A percentile compares a stretch with the other conserved stretches of the same genome.
These are phyloP conservation scores for Bungarus multicinctus DNA, from an alignment of 2,113 vertebrate genomes.

Conservation along the genomic window DNA sequence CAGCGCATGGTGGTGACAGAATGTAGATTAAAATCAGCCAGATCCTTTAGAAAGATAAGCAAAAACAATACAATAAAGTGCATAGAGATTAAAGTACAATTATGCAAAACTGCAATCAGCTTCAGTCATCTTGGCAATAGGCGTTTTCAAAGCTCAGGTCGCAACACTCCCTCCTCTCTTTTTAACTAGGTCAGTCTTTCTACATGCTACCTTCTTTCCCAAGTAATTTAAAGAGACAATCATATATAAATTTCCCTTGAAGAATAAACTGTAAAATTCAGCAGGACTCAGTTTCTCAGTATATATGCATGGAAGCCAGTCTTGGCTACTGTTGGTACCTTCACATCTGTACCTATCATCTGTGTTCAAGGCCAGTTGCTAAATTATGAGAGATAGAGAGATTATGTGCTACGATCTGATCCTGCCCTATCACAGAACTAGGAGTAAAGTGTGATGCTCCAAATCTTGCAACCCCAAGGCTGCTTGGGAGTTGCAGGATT, in stretches of 20 bases:
- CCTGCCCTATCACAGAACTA: background rate
- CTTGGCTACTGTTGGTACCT: background rate
- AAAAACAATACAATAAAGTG: background rate
- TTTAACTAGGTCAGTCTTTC: background rate
- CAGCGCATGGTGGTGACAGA: background rate
- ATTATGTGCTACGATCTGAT: background rate
- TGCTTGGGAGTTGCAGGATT: too few species aligned
- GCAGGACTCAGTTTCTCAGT: background rate
- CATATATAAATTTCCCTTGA: background rate
- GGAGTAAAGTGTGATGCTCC: background rate
- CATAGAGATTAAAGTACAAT: conserved; percentile 1
- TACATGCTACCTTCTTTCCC: background rate
- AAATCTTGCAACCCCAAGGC: background rate
- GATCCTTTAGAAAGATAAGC: background rate
- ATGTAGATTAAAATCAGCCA: background rate
- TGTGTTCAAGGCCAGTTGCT: background rate
- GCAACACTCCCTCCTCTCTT: background rate
- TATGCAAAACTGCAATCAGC: conserved; percentile 6
- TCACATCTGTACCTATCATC: background rate
- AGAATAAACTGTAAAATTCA: background rate
- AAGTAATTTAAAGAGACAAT: background rate
- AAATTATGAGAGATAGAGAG: background rate
- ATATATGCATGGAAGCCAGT: background rate
- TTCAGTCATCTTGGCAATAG: background rate
- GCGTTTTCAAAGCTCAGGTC: background rate